phyloP scores from a whole-genome alignment of 2,888 invertebrate species.

The Acronicta alni region DNA sequence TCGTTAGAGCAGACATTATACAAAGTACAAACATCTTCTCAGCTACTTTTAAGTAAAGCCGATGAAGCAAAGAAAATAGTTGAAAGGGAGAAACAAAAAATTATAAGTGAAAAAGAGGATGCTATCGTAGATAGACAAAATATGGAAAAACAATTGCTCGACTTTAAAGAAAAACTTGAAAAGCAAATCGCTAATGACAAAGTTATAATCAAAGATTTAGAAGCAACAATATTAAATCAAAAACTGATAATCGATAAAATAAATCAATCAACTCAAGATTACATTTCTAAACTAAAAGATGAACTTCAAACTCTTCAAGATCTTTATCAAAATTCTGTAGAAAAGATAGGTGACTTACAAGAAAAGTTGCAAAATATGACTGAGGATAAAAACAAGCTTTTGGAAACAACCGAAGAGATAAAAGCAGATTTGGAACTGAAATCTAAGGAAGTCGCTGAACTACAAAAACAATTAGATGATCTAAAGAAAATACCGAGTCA shows the following conservation, averaged over 20 bases:
- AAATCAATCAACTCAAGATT: constrained; percentile 69
- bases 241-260: constrained; percentile 76
- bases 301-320: constrained; percentile 70
- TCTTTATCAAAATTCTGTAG: constrained; percentile 67
- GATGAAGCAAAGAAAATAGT: constrained; percentile 80
- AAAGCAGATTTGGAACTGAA: constrained; percentile 65
- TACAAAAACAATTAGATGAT: constrained; percentile 64
- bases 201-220: constrained; percentile 72
- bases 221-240: constrained; percentile 77
- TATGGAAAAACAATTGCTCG: constrained; percentile 70
- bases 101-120: constrained; percentile 79
- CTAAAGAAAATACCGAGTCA: constrained; percentile 62
- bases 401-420: constrained; percentile 57
- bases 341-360: constrained; percentile 66
- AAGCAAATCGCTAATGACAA: constrained; percentile 69
- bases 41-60: constrained; percentile 78
- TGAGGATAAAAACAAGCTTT: constrained; percentile 59
- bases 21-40: constrained; percentile 78
- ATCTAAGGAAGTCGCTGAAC: constrained; percentile 62
- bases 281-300: constrained; percentile 72
- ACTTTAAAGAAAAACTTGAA: constrained; percentile 70
- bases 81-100: constrained; percentile 82
- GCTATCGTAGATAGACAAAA: constrained; percentile 70
- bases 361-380: constrained; percentile 57
- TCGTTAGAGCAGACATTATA: constrained; percentile 74